These are phyloP conservation scores for Nasua narica DNA, from an alignment of 2,797 vertebrate species.

Conservation along the genomic window DNA sequence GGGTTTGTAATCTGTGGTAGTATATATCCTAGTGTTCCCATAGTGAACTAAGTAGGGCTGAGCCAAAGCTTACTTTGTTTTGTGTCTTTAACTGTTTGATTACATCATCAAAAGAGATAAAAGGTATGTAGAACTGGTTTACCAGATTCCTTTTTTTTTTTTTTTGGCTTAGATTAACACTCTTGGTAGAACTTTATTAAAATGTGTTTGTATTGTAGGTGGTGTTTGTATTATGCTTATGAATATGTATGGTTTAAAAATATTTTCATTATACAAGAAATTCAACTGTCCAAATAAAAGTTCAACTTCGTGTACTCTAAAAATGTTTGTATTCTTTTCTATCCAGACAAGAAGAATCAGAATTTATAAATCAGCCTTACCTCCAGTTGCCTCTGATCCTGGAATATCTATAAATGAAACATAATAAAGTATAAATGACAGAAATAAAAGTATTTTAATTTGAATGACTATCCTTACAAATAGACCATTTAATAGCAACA, in stretches of 20 bases:
- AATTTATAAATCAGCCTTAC: background rate
- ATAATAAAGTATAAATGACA: background rate
- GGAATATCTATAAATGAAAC: background rate
- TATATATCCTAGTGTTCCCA: conserved; percentile 56
- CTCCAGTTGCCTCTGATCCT: background rate
- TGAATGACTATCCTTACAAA: background rate
- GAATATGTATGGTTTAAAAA: conserved; percentile 80
- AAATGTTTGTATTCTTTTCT: conserved; percentile 64
- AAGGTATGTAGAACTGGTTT: conserved; percentile 65
- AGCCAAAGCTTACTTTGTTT: conserved; percentile 78
- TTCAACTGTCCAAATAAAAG: conserved; percentile 86
- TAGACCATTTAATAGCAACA: background rate
- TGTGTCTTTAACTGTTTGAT: conserved; percentile 65
- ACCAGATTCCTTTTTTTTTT: conserved; percentile 57
- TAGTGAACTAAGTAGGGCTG: conserved; percentile 67
- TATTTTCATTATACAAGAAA: conserved; percentile 83
- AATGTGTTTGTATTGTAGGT: conserved; percentile 82
- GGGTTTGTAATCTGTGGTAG: conserved; percentile 65
- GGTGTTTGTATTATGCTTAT: conserved; percentile 82
- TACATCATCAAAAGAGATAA: conserved; percentile 65
- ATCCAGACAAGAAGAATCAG: background rate
- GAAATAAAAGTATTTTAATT: background rate
- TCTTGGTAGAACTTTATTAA: conserved; percentile 74
- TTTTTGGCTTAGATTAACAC: conserved; percentile 68
- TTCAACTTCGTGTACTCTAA: conserved; percentile 81